Conservation (phyloP, 2,888 invertebrate species). For the Laspeyria flexula region DNA sequence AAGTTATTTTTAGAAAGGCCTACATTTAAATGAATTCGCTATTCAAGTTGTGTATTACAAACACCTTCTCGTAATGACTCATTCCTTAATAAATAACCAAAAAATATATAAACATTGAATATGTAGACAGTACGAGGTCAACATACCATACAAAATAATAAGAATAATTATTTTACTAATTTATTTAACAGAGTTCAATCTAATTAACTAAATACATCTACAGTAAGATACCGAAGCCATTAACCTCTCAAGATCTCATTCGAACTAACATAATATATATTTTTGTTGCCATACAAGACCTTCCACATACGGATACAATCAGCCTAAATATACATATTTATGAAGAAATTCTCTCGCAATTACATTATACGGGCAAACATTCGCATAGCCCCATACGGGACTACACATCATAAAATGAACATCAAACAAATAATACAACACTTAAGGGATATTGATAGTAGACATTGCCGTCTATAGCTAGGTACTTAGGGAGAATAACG, state of each 20-base stretch:
- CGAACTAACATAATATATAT: neutral
- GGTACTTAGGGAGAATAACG: slow-evolving; percentile 57
- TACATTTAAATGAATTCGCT: too few relatives aligned
- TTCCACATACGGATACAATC: neutral
- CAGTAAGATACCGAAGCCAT: too few relatives aligned
- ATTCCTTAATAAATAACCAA: too few relatives aligned
- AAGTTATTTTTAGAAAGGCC: too few relatives aligned
- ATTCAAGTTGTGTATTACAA: too few relatives aligned
- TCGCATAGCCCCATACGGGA: slow-evolving; percentile 6
- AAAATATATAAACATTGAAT: too few relatives aligned
- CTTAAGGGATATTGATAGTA: slow-evolving; percentile 51
- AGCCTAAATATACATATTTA: neutral
- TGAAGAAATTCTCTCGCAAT: neutral
- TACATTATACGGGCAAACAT: slow-evolving; percentile 3
- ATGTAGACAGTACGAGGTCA: too few relatives aligned
- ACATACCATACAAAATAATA: too few relatives aligned
- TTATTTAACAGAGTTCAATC: too few relatives aligned
- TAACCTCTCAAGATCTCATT: neutral
- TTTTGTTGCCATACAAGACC: neutral
- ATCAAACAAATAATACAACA: slow-evolving; percentile 51
- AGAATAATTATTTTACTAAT: too few relatives aligned
- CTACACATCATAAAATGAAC: slow-evolving; percentile 30
- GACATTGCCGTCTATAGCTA: slow-evolving; percentile 39
- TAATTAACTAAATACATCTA: too few relatives aligned
- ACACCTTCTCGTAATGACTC: too few relatives aligned